Evolutionary conservation across 1,140 invertebrate species (phyloP).

Genomic region (Asbolus verrucosus): DNA sequence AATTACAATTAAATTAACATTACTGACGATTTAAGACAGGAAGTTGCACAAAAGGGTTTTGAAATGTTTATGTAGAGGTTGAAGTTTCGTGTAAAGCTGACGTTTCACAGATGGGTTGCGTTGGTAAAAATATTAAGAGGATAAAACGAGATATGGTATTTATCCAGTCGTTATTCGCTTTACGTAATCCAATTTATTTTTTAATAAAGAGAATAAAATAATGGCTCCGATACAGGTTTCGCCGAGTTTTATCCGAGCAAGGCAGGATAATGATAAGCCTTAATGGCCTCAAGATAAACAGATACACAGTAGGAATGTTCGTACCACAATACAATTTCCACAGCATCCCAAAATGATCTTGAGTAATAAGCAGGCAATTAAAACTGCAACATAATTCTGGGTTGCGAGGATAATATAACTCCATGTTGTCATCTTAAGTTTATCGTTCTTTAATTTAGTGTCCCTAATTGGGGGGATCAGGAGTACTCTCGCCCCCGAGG

Average conservation of each 20-base stretch:
- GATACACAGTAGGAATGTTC: conserved; percentile 44
- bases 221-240: too few relatives aligned
- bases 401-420: conserved; percentile 50
- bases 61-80: conserved; percentile 23
- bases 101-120: conserved; percentile 6
- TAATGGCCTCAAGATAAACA: conserved; percentile 31
- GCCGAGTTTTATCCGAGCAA: not conserved
- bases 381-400: conserved; percentile 37
- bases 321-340: conserved; percentile 36
- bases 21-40: conserved; percentile 30
- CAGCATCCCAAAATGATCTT: conserved; percentile 21
- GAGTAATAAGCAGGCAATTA: conserved; percentile 39
- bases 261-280: conserved; percentile 20
- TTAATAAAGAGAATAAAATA: too few relatives aligned
- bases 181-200: too few relatives aligned
- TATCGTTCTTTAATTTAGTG: conserved; percentile 63
- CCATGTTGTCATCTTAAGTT: conserved; percentile 55
- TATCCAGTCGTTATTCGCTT: too few relatives aligned
- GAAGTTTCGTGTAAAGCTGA: not conserved
- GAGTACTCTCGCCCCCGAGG: conserved; percentile 58
- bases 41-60: conserved; percentile 28
- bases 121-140: not conserved
- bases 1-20: conserved; percentile 34
- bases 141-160: not conserved
- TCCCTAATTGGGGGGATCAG: conserved; percentile 64